Evolutionary conservation across 2,888 invertebrate genomes (phyloP).

Genomic region (Athetis lepigone): DNA sequence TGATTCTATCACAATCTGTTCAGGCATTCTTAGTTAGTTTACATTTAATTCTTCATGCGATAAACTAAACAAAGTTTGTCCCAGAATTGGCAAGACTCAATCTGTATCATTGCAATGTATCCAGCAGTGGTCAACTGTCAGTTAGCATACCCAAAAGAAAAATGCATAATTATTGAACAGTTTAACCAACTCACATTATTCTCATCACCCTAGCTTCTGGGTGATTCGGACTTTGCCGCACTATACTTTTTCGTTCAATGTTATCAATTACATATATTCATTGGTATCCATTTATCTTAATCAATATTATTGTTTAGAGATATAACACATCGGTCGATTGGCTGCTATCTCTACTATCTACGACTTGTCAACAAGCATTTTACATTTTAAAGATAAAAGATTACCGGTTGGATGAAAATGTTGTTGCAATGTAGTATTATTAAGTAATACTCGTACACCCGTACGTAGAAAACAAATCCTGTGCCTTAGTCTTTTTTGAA

Average conservation of each 20-base stretch:
- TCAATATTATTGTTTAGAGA: slow-evolving; percentile 68
- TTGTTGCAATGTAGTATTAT: slow-evolving; percentile 59
- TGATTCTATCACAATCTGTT: neutral
- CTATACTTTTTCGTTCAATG: slow-evolving; percentile 5
- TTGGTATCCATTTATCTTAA: slow-evolving; percentile 59
- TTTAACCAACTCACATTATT: neutral
- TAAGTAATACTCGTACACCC: slow-evolving; percentile 35
- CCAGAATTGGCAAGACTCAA: neutral
- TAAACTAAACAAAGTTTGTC: neutral
- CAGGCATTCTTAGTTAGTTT: too few species aligned
- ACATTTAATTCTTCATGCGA: neutral
- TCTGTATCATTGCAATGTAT: neutral
- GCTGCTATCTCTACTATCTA: slow-evolving; percentile 73
- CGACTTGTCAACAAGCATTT: slow-evolving; percentile 81
- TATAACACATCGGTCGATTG: slow-evolving; percentile 65
- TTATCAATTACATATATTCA: slow-evolving; percentile 49
- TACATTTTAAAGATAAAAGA: slow-evolving; percentile 79
- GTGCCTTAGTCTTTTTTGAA: neutral
- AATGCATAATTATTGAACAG: neutral
- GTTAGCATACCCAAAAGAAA: neutral
- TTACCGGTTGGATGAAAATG: slow-evolving; percentile 65
- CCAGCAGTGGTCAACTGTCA: neutral
- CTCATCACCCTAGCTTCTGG: neutral
- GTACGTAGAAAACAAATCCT: too few species aligned
- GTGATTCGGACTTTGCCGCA: slow-evolving; percentile 6